Evolutionary conservation across 2,797 vertebrate species (phyloP).

Genomic region (Sebastes vulpes): DNA sequence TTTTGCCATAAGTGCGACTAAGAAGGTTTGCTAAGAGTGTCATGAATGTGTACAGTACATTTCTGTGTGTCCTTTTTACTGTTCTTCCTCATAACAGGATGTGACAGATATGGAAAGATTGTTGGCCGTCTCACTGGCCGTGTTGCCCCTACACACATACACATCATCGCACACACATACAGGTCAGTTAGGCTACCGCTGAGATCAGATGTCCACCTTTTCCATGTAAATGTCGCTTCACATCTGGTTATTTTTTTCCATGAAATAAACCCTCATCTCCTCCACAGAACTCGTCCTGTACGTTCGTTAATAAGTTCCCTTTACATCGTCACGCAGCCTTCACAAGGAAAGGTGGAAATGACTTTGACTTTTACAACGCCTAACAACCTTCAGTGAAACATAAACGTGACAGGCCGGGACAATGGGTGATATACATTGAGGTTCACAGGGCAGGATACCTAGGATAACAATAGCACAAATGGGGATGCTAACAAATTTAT

Average conservation of each 20-base stretch:
- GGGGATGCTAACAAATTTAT: neutral
- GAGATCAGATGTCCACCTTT: slow-evolving; percentile 54
- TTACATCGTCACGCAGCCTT: neutral
- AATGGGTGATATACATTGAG: neutral
- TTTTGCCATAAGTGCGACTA: neutral
- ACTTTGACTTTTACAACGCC: slow-evolving; percentile 27
- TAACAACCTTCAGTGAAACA: slow-evolving; percentile 19
- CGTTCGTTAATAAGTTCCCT: slow-evolving; percentile 15
- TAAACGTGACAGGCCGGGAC: slow-evolving; percentile 14
- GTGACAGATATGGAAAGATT: slow-evolving; percentile 61
- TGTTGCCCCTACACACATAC: neutral
- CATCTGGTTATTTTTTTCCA: slow-evolving; percentile 44
- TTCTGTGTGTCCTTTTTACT: neutral
- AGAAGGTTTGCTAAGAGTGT: neutral
- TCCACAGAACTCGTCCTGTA: slow-evolving; percentile 14
- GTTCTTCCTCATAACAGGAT: slow-evolving; percentile 57
- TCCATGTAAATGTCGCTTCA: slow-evolving; percentile 30
- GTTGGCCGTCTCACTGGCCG: slow-evolving; percentile 1
- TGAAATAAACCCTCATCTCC: slow-evolving; percentile 23
- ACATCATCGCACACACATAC: neutral
- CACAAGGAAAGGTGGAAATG: neutral
- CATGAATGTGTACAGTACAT: neutral
- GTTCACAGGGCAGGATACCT: neutral
- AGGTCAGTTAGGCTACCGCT: slow-evolving; percentile 33
- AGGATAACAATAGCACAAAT: slow-evolving; percentile 18